Percentiles rank a stretch among this genome's conserved stretches.
Evolutionary conservation across 2,113 vertebrate species (phyloP).

Genomic region (Cromileptes altivelis): DNA sequence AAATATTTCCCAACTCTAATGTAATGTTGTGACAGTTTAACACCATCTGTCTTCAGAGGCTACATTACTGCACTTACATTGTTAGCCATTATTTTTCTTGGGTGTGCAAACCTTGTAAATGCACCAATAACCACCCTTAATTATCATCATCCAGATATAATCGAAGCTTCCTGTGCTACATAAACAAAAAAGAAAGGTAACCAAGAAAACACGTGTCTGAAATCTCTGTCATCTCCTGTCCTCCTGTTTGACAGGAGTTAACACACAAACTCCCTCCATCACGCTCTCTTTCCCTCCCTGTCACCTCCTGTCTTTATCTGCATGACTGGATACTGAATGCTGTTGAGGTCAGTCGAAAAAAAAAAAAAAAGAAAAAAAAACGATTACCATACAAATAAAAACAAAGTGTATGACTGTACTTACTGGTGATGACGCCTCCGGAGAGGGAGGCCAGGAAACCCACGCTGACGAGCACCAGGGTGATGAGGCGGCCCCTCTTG

Average conservation of each 20-base stretch:
- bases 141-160: background rate
- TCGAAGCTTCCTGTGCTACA: background rate
- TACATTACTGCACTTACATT: background rate
- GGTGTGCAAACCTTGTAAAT: background rate
- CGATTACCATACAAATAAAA: background rate
- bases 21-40: background rate
- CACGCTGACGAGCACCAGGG: constrained; percentile 93
- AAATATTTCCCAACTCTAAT: background rate
- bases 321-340: background rate
- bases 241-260: constrained; percentile 29
- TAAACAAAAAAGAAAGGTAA: background rate
- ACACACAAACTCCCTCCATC: background rate
- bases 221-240: constrained; percentile 19
- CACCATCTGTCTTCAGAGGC: background rate
- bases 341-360: constrained; percentile 6
- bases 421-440: constrained; percentile 97
- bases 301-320: constrained; percentile 4
- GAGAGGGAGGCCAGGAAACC: constrained; percentile 95
- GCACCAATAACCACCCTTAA: background rate
- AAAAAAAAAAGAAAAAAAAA: background rate
- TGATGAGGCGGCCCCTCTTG: constrained; percentile 93
- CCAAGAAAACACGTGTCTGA: background rate
- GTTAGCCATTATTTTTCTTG: background rate
- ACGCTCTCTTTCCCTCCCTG: background rate
- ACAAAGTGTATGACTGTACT: constrained; percentile 72